Percentiles rank a stretch among this genome's conserved stretches.
Conservation (phyloP, 2,797 vertebrate species). For the Holocentrus rufus region DNA sequence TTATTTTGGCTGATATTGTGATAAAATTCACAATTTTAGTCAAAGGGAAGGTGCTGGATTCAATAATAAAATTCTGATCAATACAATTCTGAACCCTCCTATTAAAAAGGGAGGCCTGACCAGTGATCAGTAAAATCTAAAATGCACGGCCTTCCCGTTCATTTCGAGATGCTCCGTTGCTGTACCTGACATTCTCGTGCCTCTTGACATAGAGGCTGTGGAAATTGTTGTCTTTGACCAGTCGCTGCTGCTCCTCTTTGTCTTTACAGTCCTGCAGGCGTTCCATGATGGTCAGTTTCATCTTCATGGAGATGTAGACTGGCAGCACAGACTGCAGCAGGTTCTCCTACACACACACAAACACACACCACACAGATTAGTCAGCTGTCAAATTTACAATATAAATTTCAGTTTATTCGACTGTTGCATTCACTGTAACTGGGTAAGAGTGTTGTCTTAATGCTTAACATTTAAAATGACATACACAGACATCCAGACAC, state of each 20-base stretch:
- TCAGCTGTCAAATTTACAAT: slow-evolving; percentile 32
- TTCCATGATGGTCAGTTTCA: slow-evolving; percentile 98
- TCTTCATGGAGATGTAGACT: slow-evolving; percentile 98
- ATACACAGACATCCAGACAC: slow-evolving; percentile 1
- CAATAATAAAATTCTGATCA: too few species aligned
- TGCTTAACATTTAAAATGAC: slow-evolving; percentile 7
- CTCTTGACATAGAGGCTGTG: slow-evolving; percentile 97
- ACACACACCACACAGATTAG: slow-evolving; percentile 27
- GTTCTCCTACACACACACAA: slow-evolving; percentile 86
- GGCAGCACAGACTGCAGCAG: slow-evolving; percentile 95
- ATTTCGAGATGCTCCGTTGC: not conserved
- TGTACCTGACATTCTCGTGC: slow-evolving; percentile 97
- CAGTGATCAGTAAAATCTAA: not conserved
- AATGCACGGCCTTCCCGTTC: not conserved
- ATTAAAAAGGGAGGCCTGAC: not conserved
- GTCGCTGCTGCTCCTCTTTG: slow-evolving; percentile 85
- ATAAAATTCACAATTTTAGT: too few species aligned
- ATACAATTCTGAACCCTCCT: too few species aligned
- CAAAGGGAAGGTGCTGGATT: not conserved
- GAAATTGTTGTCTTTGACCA: slow-evolving; percentile 96
- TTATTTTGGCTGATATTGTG: too few species aligned
- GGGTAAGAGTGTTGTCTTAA: slow-evolving; percentile 3
- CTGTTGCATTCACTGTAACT: slow-evolving; percentile 7
- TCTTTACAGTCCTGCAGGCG: slow-evolving; percentile 92
- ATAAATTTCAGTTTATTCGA: slow-evolving; percentile 35